phyloP scores from a whole-genome alignment of 2,797 vertebrate species.

The Cossypha heuglini region DNA sequence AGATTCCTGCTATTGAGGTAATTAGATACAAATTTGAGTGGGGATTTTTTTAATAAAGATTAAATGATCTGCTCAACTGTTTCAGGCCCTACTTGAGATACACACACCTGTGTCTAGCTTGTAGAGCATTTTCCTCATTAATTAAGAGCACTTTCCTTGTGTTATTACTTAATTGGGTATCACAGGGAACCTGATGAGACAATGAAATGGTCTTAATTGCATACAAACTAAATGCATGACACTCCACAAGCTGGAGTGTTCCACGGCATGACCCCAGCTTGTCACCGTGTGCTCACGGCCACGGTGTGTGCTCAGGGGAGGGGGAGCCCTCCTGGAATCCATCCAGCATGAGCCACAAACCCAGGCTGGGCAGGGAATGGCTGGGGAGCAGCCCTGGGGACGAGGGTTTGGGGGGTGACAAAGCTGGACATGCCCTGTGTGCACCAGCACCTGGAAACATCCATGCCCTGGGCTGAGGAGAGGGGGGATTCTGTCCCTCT shows the following conservation, averaged over 20 bases:
- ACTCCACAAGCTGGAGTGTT: slow-evolving; percentile 24
- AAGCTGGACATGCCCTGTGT: too few relatives aligned
- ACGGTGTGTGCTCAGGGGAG: neutral
- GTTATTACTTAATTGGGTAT: slow-evolving; percentile 71
- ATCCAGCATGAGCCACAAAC: fast-evolving
- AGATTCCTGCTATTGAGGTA: slow-evolving; percentile 57
- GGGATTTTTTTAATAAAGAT: neutral
- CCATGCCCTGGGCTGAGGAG: neutral
- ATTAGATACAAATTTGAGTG: slow-evolving; percentile 62
- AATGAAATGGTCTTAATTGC: slow-evolving; percentile 73
- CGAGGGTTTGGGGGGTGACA: neutral
- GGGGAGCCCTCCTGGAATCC: neutral
- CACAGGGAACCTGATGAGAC: slow-evolving; percentile 62
- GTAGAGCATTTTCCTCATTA: slow-evolving; percentile 61
- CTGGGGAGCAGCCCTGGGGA: neutral
- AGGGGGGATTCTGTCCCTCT: neutral
- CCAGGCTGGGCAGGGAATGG: neutral
- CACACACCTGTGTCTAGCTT: slow-evolving; percentile 68
- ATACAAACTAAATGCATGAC: neutral
- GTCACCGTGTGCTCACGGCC: neutral
- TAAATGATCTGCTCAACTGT: slow-evolving; percentile 56
- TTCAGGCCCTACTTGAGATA: slow-evolving; percentile 61
- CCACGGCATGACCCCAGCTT: neutral
- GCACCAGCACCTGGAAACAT: too few relatives aligned
- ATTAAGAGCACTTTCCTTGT: slow-evolving; percentile 68